Base-by-base conservation (phyloP, 2,797 vertebrate genomes). In the Diglossa cyanea region DNA sequence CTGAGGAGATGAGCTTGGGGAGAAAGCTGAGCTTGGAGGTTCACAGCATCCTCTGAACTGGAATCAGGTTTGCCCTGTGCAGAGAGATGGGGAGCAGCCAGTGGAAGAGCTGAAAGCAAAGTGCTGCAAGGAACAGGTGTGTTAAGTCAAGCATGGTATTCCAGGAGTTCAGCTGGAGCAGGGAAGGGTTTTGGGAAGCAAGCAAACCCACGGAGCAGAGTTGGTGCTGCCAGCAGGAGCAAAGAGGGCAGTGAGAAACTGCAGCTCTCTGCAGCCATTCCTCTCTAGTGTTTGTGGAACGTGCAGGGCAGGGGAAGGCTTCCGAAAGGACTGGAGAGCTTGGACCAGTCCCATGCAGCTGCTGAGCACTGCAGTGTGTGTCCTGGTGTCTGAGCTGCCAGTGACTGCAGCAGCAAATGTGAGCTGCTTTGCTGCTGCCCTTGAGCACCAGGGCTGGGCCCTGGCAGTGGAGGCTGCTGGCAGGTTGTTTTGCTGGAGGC, bases 361-460 rank as follows among this genome's bases (percentile, higher is more conserved):
- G 45, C 45, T 1, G 0, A 2, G 17, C 4, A 1, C 40, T 4
- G 9, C 2, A 1, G 2, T 71, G 31, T 5, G 3, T 16, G 30
- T 70, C 3, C 5, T 15, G 9, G 25, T 26, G 55, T 35, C 66
- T 60, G 80, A 77, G 45, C 17, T 66, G 55, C 72, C 37, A n/a
- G 53, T 5, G 7, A 19, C 51, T 58, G 60, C n/a, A 40, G 3
- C 4, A 39, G 33, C n/a, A 50, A 67, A 61, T 72, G 35, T 1
- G 0, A 54, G 23, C 51, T 76, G 51, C 17, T 58, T 37, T 71
- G 28, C 37, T 71, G 25, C 51, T 8, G 5, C 58, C 28, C n/a
- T 35, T 48, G 33, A 44, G 25, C 51, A 31, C 26, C 70, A 74
- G 33, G 1, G 1, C 55, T 5, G 0, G 8, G 18, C 21, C 21